Percentiles rank a stretch among this genome's conserved stretches.
Evolutionary conservation across 2,113 vertebrate species (phyloP).

Genomic region (Bettongia penicillata): DNA sequence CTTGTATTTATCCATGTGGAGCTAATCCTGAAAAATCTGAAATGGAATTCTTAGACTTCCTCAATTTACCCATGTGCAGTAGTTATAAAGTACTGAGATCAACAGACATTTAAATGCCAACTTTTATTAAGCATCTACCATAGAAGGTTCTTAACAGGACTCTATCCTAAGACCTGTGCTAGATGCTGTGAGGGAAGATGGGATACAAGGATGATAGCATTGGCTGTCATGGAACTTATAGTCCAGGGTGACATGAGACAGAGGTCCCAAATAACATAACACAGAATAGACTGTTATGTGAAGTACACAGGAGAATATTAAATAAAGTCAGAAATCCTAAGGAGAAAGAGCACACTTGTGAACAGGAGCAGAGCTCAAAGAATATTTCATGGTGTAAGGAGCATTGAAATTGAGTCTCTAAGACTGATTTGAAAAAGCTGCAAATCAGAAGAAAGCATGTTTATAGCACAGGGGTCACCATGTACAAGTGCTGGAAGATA

Average conservation of each 20-base stretch:
- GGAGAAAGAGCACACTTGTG: not conserved
- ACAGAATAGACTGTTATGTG: not conserved
- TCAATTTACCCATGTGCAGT: not conserved
- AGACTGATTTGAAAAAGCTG: not conserved
- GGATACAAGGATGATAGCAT: not conserved
- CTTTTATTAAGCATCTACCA: not conserved
- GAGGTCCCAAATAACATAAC: not conserved
- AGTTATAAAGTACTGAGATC: not conserved
- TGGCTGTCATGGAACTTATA: not conserved
- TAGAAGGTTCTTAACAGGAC: not conserved
- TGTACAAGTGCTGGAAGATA: not conserved
- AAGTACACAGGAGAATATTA: not conserved
- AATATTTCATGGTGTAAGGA: not conserved
- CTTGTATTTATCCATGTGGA: not conserved
- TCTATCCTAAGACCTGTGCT: not conserved
- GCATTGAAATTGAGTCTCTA: not conserved
- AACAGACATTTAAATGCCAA: not conserved
- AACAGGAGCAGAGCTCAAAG: not conserved
- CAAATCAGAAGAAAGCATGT: not conserved
- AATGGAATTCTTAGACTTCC: constrained; percentile 27
- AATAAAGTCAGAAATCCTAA: not conserved
- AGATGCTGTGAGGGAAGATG: not conserved
- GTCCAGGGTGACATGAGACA: not conserved
- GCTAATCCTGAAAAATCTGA: not conserved
- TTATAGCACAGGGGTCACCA: not conserved